These are phyloP conservation scores for Gymnogyps californianus DNA, from an alignment of 2,113 vertebrate genomes.

Conservation along the genomic window DNA sequence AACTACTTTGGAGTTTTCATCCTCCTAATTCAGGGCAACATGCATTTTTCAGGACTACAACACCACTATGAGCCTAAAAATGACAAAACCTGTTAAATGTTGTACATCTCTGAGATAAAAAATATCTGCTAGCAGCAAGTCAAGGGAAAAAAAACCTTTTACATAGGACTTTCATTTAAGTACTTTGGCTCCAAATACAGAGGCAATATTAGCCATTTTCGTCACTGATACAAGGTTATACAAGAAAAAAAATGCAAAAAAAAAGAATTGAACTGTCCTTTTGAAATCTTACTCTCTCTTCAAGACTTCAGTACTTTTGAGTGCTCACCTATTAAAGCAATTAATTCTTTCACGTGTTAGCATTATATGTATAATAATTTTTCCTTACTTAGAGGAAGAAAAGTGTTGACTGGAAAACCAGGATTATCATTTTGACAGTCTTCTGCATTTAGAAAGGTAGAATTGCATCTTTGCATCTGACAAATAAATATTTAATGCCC, in stretches of 20 bases:
- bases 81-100: not conserved
- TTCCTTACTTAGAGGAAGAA: not conserved
- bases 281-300: not conserved
- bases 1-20: not conserved
- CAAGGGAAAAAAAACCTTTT: not conserved
- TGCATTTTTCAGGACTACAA: not conserved
- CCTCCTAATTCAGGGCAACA: not conserved
- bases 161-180: not conserved
- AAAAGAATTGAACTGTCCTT: not conserved
- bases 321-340: not conserved
- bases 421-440: not conserved
- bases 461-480: not conserved
- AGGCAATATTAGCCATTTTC: not conserved
- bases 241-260: not conserved
- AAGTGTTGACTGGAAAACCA: not conserved
- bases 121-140: not conserved
- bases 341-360: not conserved
- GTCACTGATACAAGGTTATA: not conserved
- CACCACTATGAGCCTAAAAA: not conserved
- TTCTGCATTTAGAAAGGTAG: not conserved
- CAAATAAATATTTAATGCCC: not conserved
- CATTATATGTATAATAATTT: not conserved
- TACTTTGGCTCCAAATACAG: conserved; percentile 9
- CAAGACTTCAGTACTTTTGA: not conserved
- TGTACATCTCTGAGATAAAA: conserved; percentile 5